A percentile compares a stretch with the other conserved stretches of the same genome.
These are phyloP conservation scores for Nezara viridula DNA, from an alignment of 2,888 invertebrate species.

Conservation along the genomic window DNA sequence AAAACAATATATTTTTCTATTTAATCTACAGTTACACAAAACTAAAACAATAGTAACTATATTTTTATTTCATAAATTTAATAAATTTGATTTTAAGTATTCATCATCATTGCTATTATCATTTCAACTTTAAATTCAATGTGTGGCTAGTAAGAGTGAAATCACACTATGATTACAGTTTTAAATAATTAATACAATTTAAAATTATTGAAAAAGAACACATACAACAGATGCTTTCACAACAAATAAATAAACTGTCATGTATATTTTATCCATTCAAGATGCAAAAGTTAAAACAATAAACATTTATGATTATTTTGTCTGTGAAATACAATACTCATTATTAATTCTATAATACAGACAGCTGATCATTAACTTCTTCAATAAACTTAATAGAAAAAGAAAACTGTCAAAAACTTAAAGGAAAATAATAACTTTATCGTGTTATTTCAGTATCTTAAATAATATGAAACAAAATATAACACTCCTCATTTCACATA, in stretches of 20 bases:
- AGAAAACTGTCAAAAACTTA: not conserved
- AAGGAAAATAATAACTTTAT: not conserved
- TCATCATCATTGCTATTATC: no score
- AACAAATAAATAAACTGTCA: no score
- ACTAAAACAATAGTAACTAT: no score
- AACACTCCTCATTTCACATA: not conserved
- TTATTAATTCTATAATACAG: not conserved
- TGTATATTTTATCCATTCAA: not conserved
- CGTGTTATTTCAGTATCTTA: not conserved
- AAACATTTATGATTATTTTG: not conserved
- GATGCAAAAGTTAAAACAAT: not conserved
- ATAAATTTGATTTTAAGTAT: no score
- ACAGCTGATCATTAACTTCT: not conserved
- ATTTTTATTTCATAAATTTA: no score
- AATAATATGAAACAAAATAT: not conserved
- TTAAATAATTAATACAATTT: not conserved
- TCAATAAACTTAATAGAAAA: not conserved
- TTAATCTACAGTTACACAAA: no score
- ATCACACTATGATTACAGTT: no score
- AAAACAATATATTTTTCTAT: no score
- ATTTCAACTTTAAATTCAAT: no score
- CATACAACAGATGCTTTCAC: not conserved
- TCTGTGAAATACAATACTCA: not conserved
- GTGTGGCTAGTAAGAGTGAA: no score
- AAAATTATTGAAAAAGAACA: slow-evolving; percentile 6